phyloP scores from a whole-genome alignment of 23 tunicate genomes.

The Halocynthia roretzi region DNA sequence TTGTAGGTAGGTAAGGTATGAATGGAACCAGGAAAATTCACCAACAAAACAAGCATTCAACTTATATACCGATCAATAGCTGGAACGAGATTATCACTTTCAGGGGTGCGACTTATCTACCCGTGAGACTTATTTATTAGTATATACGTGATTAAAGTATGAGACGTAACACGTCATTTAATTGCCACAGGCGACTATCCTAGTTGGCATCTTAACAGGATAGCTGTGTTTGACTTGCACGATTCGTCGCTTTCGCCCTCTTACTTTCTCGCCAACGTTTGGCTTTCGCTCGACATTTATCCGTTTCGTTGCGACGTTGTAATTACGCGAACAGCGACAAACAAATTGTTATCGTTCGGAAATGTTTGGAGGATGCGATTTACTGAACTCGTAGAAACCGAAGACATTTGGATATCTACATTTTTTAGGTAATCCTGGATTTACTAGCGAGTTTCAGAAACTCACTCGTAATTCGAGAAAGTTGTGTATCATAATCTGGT shows the following conservation, averaged over 20 bases:
- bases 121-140: no score
- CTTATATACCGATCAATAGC: no score
- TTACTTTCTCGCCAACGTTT: conserved; percentile 41
- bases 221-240: conserved; percentile 58
- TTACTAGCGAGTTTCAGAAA: no score
- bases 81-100: no score
- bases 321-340: not conserved
- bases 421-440: conserved; percentile 31
- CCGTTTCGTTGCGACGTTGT: conserved; percentile 51
- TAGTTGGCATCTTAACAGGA: conserved; percentile 53
- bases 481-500: no score
- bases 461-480: no score
- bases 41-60: no score
- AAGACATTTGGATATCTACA: conserved; percentile 47
- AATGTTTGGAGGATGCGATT: conserved; percentile 29
- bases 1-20: no score
- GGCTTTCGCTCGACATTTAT: conserved; percentile 63
- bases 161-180: not conserved
- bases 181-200: conserved; percentile 40
- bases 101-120: no score
- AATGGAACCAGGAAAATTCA: no score
- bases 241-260: conserved; percentile 15
- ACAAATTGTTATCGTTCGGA: conserved; percentile 24
- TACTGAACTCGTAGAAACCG: conserved; percentile 1
- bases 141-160: not conserved